Percentiles rank a stretch among this genome's conserved stretches.
phyloP scores from a whole-genome alignment of 2,113 vertebrate genomes.

The Lophotis ruficrista region DNA sequence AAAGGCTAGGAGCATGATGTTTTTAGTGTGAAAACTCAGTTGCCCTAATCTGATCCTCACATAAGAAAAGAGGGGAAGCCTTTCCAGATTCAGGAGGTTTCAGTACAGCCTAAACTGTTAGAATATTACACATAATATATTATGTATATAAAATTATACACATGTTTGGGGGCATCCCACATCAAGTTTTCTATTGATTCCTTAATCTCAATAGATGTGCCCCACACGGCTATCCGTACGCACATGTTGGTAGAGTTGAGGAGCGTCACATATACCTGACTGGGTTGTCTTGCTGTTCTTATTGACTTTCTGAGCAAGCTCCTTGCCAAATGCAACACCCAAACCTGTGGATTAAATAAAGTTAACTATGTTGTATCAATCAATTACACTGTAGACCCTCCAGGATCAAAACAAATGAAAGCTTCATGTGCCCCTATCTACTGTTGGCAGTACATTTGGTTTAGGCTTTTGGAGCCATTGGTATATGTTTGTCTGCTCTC shows the following conservation, averaged over 20 bases:
- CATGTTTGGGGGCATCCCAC: not conserved
- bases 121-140: too few relatives aligned
- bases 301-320: not conserved
- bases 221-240: not conserved
- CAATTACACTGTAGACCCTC: not conserved
- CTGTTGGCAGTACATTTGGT: not conserved
- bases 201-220: not conserved
- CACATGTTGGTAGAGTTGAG: not conserved
- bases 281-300: not conserved
- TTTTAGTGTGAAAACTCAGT: not conserved
- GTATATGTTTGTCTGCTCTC: accelerated
- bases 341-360: not conserved
- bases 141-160: too few relatives aligned
- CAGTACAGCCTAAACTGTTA: not conserved
- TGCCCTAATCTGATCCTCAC: not conserved
- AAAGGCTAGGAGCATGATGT: not conserved
- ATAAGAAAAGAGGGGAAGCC: not conserved
- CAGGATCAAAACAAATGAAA: not conserved
- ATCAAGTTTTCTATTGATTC: not conserved
- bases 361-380: not conserved
- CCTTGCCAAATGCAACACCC: not conserved
- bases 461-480: not conserved
- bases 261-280: not conserved
- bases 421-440: not conserved
- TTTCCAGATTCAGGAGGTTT: not conserved